Evolutionary conservation across 2,797 vertebrate species (phyloP).

Genomic region (Peromyscus nudipes): DNA sequence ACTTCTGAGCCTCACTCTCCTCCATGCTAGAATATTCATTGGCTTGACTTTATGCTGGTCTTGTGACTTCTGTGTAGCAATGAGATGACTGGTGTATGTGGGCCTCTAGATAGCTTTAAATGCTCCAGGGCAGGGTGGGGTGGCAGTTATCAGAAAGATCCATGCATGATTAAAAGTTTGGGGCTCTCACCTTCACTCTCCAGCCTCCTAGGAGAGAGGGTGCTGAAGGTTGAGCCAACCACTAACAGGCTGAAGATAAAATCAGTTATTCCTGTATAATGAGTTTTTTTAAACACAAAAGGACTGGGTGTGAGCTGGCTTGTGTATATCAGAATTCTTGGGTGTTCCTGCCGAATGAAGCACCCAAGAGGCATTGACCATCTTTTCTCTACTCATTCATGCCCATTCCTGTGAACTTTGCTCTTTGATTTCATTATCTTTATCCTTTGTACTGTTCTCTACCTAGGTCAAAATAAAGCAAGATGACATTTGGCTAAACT

Average conservation of each 20-base stretch:
- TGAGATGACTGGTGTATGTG: neutral
- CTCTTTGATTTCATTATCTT: neutral
- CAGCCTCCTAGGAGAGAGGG: neutral
- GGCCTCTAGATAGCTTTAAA: neutral
- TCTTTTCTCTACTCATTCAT: neutral
- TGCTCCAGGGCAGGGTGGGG: neutral
- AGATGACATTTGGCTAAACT: neutral
- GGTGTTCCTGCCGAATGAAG: neutral
- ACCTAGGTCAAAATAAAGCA: neutral
- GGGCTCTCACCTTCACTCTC: neutral
- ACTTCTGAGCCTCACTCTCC: neutral
- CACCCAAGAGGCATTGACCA: neutral
- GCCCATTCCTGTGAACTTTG: neutral
- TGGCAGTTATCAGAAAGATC: neutral
- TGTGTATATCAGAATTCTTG: neutral
- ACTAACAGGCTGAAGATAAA: neutral
- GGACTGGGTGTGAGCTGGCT: neutral
- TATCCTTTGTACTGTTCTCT: neutral
- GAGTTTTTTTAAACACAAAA: neutral
- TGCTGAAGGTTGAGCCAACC: neutral
- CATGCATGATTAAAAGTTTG: neutral
- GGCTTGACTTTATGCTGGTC: neutral
- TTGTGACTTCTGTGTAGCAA: neutral
- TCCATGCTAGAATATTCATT: neutral
- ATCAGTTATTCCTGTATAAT: neutral